A percentile compares a stretch with the other conserved stretches of the same genome.
These are phyloP conservation scores for Cheilosia scutellata DNA, from an alignment of 2,888 invertebrate species.

Conservation along the genomic window DNA sequence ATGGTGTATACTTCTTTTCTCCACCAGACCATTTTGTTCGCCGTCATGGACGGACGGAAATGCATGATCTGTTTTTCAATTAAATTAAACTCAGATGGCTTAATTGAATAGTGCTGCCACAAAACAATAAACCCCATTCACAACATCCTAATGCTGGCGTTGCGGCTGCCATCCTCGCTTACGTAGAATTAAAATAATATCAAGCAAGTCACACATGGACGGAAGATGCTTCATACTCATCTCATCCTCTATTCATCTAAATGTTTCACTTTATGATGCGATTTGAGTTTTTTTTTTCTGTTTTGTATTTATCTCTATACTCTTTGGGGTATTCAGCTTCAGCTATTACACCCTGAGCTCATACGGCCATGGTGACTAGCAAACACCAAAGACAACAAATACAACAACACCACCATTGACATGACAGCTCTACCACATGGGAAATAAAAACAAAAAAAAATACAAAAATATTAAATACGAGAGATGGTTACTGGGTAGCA, in stretches of 20 bases:
- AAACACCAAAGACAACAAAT: conserved; percentile 13
- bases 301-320: conserved; percentile 43
- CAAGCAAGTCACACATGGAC: conserved; percentile 47
- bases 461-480: conserved; percentile 29
- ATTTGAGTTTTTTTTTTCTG: conserved; percentile 58
- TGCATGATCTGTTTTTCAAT: conserved; percentile 75
- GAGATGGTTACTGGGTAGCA: conserved; percentile 27
- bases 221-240: conserved; percentile 13
- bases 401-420: conserved; percentile 8
- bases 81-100: conserved; percentile 75
- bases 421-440: conserved; percentile 63
- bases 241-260: conserved; percentile 41
- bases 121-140: conserved; percentile 76
- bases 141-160: conserved; percentile 59
- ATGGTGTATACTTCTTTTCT: not conserved
- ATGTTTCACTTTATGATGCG: conserved; percentile 65
- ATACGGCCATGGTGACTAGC: conserved; percentile 19
- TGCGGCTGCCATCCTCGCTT: conserved; percentile 39
- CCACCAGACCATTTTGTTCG: not conserved
- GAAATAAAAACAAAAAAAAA: conserved; percentile 43
- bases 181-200: conserved; percentile 66
- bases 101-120: conserved; percentile 75
- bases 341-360: conserved; percentile 16
- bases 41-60: conserved; percentile 69
- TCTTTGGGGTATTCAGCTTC: conserved; percentile 31